phyloP scores from a whole-genome alignment of 2,113 vertebrate genomes.

The Axis porcinus region DNA sequence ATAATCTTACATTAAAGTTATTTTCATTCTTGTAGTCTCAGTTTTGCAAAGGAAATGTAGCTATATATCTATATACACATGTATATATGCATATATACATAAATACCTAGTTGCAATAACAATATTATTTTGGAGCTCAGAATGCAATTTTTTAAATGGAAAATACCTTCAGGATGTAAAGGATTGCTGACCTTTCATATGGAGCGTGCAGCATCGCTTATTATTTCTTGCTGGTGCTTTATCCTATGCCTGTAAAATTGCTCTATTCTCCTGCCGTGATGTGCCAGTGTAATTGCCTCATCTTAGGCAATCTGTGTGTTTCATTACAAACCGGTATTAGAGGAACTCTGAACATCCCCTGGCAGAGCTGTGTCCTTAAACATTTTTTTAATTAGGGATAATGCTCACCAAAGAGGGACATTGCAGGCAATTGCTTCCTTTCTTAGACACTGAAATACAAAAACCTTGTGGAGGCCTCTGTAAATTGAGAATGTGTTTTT shows the following conservation, averaged over 20 bases:
- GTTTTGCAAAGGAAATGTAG: background rate
- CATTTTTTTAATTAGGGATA: slow-evolving; percentile 28
- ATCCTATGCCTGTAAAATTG: background rate
- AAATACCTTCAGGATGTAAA: background rate
- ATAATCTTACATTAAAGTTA: background rate
- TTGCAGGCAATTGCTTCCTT: background rate
- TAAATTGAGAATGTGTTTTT: background rate
- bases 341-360: background rate
- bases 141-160: background rate
- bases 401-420: background rate
- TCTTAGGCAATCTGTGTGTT: background rate
- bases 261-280: background rate
- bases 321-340: background rate
- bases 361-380: background rate
- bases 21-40: background rate
- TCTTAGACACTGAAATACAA: background rate
- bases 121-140: background rate
- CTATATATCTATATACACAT: background rate
- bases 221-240: background rate
- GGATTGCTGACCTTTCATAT: background rate
- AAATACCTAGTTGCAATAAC: background rate
- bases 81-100: rapidly evolving
- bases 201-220: background rate
- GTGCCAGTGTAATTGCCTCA: background rate
- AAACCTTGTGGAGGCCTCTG: background rate